Conservation (phyloP, 2,888 invertebrate species). For the Polia nebulosa region DNA sequence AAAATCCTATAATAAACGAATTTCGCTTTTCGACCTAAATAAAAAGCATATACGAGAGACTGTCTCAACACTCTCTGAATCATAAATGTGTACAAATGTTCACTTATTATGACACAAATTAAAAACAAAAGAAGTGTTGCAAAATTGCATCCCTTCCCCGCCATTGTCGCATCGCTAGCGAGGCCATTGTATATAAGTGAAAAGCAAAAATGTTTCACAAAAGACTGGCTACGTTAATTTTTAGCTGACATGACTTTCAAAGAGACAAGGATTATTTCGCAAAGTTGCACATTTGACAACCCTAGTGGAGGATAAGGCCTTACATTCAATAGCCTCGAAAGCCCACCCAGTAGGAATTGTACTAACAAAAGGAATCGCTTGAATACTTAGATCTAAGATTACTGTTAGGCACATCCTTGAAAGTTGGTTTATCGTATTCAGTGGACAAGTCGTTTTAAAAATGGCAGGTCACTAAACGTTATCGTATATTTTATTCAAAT, state of each 20-base stretch:
- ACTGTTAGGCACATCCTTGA: constrained; percentile 53
- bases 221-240: constrained; percentile 50
- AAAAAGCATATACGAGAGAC: constrained; percentile 13
- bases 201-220: constrained; percentile 58
- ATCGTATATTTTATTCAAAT: constrained; percentile 50
- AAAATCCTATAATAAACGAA: neutral
- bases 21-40: constrained; percentile 1
- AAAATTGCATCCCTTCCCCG: constrained; percentile 40
- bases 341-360: constrained; percentile 71
- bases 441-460: constrained; percentile 47
- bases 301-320: constrained; percentile 63
- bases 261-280: constrained; percentile 47
- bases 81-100: constrained; percentile 49
- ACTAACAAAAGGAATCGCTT: constrained; percentile 67
- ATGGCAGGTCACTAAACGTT: constrained; percentile 26
- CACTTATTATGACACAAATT: constrained; percentile 52
- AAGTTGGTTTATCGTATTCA: constrained; percentile 50
- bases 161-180: constrained; percentile 43
- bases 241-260: constrained; percentile 41
- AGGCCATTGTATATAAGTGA: constrained; percentile 52
- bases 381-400: constrained; percentile 65
- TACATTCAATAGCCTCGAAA: constrained; percentile 75
- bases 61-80: constrained; percentile 26
- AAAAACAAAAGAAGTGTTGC: constrained; percentile 50
- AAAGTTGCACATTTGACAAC: constrained; percentile 53